Conservation (phyloP, 37 sponge, comb jelly and placozoan species). For the Axinella damicornis region DNA sequence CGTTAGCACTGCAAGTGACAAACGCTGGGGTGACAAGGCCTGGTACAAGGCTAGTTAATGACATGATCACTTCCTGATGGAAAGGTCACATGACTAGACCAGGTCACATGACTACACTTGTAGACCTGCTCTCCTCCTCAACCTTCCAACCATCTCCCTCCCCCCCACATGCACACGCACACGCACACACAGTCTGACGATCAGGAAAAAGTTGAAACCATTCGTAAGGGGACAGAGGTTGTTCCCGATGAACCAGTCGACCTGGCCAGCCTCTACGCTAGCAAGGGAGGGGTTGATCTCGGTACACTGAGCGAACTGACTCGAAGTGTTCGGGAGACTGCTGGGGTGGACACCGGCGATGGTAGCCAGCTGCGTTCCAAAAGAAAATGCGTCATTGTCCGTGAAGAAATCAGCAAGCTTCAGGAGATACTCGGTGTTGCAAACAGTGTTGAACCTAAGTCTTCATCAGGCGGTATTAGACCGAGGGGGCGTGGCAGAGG, state of each 20-base stretch:
- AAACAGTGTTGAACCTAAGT: background rate
- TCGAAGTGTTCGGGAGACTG: constrained; percentile 3
- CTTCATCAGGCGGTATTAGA: background rate
- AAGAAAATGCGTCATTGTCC: constrained; percentile 65
- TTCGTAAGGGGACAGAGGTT: background rate
- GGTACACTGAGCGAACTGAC: constrained; percentile 69
- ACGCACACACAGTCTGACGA: constrained; percentile 2
- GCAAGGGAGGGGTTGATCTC: constrained; percentile 49
- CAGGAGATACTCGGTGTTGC: constrained; percentile 58
- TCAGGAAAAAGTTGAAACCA: background rate
- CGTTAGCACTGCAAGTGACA: too few species aligned
- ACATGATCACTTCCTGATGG: too few species aligned
- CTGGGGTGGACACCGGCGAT: background rate
- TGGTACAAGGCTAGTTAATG: too few species aligned
- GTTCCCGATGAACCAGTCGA: constrained; percentile 45
- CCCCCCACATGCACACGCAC: too few species aligned
- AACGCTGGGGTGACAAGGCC: too few species aligned
- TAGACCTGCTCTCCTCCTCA: background rate
- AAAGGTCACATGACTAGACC: too few species aligned
- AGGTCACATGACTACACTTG: too few species aligned
- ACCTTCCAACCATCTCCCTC: constrained; percentile 23
- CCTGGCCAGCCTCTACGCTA: constrained; percentile 40
- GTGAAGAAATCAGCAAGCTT: constrained; percentile 56
- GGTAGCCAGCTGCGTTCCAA: constrained; percentile 39
- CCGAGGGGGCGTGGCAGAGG: constrained; percentile 25